Conservation (phyloP, 2,113 vertebrate species). For the Suncus etruscus region DNA sequence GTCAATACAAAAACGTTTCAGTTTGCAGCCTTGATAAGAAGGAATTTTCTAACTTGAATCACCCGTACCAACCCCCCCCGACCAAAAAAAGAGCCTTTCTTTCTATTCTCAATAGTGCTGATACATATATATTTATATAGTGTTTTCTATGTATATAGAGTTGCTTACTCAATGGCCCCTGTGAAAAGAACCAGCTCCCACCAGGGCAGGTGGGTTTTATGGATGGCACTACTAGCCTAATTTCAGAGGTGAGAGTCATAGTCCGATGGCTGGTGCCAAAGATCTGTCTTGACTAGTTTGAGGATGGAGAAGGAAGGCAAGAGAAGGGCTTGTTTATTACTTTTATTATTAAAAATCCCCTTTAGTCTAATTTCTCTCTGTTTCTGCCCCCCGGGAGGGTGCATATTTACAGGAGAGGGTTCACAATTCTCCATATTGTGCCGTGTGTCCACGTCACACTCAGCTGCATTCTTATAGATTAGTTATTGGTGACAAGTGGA, state of each 20-base stretch:
- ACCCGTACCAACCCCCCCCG: not conserved
- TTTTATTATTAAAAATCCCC: conserved; percentile 17
- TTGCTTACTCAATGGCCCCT: not conserved
- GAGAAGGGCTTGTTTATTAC: not conserved
- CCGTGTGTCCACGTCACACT: not conserved
- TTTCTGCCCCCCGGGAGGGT: not conserved
- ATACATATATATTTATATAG: not conserved
- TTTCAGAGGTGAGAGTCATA: conserved; percentile 36
- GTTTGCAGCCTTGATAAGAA: conserved; percentile 43
- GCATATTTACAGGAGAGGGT: not conserved
- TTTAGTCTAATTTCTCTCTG: conserved; percentile 4
- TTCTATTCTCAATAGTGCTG: not conserved
- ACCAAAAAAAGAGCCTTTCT: not conserved
- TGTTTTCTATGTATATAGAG: not conserved
- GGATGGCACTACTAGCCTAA: not conserved
- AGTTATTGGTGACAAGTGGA: conserved; percentile 49
- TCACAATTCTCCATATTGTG: not conserved
- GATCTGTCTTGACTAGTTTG: conserved; percentile 17
- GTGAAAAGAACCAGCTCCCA: conserved; percentile 16
- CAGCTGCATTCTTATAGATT: conserved; percentile 35
- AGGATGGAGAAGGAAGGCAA: not conserved
- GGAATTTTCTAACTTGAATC: not conserved
- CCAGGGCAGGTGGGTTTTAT: not conserved
- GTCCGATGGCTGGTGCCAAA: not conserved
- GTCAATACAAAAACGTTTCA: not conserved